Base-by-base conservation (phyloP, 1,140 invertebrate species). In the Tetraneura akinire region DNA sequence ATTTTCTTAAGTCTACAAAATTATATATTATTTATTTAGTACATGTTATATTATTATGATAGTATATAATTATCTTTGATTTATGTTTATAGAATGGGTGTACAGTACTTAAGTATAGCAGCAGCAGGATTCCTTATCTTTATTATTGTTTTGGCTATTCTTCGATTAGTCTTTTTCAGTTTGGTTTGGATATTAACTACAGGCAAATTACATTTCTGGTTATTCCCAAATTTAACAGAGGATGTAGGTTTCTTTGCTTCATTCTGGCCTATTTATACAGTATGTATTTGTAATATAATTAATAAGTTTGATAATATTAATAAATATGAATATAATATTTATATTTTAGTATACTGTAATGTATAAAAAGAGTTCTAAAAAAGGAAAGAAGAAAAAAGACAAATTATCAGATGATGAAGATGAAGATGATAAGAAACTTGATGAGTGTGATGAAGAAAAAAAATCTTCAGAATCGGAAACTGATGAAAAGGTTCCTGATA, bases 211-310 rank as follows among this genome's bases (percentile, higher is more conserved):
- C 96, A 98, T 85, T 90, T 99, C 73, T 99, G 97, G 96, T 89
- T 99, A 71, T 89, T 99, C 81, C 98, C 98, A 0, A 99, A 99
- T 88, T 88, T 99, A 26, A 98, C 96, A 3, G 97, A 99, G 87
- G 98, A 99, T 87, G 97, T 98, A 64, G 96, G 98, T 49, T 98
- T 99, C 88, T 94, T 99, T 80, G 97, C 97, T 55, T 98, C 97
- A 1, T 99, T 99, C 87, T 96, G 95, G 92, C 98, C 98, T 37
- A 88, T 98, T 3, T 99, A 98, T 88, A 93, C 94, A 86, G 94
- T 95, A 86, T 86, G 84, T 85, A 23, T 6, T 1, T 0, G 13
- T 6, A 37, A 80, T n/a, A n/a, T n/a, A n/a, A n/a, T n/a, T n/a
- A n/a, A n/a, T 26, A 37, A 76, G 81, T 47, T 57, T 26, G 37